These are phyloP conservation scores for Crotalus viridis DNA, from an alignment of 2,113 vertebrate genomes.

Conservation along the genomic window DNA sequence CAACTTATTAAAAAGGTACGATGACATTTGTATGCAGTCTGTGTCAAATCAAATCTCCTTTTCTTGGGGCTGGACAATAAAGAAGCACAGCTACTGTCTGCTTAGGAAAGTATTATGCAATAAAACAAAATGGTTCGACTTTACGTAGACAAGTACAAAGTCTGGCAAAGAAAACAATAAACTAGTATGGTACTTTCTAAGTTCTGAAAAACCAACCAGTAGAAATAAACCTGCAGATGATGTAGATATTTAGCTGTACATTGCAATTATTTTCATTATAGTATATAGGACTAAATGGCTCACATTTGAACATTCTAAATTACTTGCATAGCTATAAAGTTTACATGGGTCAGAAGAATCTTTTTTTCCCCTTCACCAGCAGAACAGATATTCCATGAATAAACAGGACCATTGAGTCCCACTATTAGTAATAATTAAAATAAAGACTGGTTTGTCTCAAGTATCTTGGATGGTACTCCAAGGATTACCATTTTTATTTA, in stretches of 20 bases:
- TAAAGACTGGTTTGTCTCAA: neutral
- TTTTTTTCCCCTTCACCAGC: neutral
- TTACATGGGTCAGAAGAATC: neutral
- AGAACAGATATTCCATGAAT: neutral
- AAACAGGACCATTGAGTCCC: neutral
- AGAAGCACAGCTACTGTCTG: slow-evolving; percentile 23
- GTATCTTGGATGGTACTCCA: neutral
- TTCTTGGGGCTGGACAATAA: slow-evolving; percentile 30
- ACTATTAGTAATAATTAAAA: neutral
- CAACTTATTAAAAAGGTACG: neutral
- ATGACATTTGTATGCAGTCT: neutral
- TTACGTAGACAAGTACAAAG: neutral
- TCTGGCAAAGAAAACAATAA: neutral
- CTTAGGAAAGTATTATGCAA: slow-evolving; percentile 41
- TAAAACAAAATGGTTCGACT: slow-evolving; percentile 39
- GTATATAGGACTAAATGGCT: neutral
- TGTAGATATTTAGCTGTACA: neutral
- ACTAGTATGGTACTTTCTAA: neutral
- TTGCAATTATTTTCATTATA: neutral
- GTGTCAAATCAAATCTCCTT: slow-evolving; percentile 22
- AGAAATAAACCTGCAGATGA: neutral
- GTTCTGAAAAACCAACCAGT: neutral
- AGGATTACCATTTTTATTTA: slow-evolving; percentile 36
- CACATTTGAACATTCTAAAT: neutral
- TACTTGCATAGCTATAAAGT: neutral